These are phyloP conservation scores for Ibidorhyncha struthersii DNA, from an alignment of 2,113 vertebrate species.

Conservation along the genomic window DNA sequence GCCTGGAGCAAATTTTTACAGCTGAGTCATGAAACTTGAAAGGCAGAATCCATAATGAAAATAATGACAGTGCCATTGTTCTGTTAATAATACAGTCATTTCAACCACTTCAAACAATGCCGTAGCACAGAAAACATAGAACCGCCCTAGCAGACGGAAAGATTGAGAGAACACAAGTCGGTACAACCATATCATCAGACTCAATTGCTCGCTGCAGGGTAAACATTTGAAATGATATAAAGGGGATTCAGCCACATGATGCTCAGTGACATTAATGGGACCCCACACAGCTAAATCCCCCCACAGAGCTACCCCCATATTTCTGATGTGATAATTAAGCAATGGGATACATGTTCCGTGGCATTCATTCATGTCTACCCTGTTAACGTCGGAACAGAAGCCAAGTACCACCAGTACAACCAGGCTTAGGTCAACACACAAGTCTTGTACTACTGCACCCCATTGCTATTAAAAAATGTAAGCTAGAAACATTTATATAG, in stretches of 20 bases:
- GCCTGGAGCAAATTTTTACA: not conserved
- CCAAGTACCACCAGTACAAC: not conserved
- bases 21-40: not conserved
- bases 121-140: not conserved
- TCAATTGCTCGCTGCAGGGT: not conserved
- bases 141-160: not conserved
- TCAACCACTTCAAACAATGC: not conserved
- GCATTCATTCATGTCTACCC: not conserved
- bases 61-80: not conserved
- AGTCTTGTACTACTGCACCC: not conserved
- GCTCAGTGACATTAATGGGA: not conserved
- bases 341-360: not conserved
- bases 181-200: not conserved
- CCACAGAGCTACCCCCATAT: not conserved
- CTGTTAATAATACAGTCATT: not conserved
- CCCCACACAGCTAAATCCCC: not conserved
- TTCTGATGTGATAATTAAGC: conserved; percentile 17
- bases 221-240: not conserved
- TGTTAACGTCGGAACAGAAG: not conserved
- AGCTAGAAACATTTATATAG: not conserved
- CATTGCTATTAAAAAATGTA: not conserved
- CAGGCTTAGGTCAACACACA: not conserved
- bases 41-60: conserved; percentile 5
- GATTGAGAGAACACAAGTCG: accelerated
- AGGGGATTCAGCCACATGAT: not conserved